Evolutionary conservation across 2,888 invertebrate genomes (phyloP).

Genomic region (Trachelus iudaicus): DNA sequence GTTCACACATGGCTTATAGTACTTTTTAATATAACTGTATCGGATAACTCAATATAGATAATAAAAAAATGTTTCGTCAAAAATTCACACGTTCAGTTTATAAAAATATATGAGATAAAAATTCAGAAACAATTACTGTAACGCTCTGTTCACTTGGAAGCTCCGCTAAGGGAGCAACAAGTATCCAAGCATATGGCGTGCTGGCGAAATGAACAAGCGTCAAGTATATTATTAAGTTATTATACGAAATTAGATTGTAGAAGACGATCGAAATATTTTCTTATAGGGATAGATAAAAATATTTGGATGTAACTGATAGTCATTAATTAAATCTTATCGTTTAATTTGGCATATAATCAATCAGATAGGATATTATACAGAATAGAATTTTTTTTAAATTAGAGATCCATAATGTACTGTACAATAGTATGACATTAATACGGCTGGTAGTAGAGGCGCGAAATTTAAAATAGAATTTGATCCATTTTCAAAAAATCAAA

Average conservation of each 20-base stretch:
- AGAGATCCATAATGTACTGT: too few relatives aligned
- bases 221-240: background rate
- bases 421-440: too few relatives aligned
- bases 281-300: background rate
- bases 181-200: background rate
- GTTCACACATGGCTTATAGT: too few relatives aligned
- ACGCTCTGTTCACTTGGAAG: background rate
- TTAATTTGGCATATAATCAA: background rate
- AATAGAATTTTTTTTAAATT: background rate
- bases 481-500: background rate
- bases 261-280: background rate
- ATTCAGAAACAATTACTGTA: background rate
- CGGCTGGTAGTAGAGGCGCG: too few relatives aligned
- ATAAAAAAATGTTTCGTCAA: background rate
- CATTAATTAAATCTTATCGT: background rate
- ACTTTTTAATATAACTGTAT: background rate
- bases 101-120: background rate
- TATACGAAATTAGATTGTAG: background rate
- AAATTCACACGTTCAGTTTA: background rate
- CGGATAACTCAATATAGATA: background rate
- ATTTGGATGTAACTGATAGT: background rate
- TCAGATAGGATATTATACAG: background rate
- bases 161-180: background rate
- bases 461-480: background rate
- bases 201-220: background rate